phyloP scores from a whole-genome alignment of 2,888 invertebrate genomes.

The Caenorhabditis becei region DNA sequence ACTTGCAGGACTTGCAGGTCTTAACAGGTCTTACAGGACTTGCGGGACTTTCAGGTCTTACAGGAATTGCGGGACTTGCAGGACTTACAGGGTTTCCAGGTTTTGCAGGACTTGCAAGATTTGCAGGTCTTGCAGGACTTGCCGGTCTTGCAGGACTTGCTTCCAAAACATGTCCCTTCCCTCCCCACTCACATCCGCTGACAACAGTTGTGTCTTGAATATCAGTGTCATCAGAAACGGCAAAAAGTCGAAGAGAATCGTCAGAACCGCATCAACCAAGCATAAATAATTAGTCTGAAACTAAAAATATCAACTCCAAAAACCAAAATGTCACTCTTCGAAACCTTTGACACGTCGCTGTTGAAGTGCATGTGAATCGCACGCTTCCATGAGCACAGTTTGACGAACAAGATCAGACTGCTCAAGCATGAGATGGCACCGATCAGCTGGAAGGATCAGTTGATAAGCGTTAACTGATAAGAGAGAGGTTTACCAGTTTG shows the following conservation, averaged over 20 bases:
- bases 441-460: conserved; percentile 27
- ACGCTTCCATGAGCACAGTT: conserved; percentile 13
- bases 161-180: too few relatives aligned
- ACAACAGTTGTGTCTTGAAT: conserved; percentile 40
- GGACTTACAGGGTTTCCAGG: neutral
- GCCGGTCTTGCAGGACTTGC: too few relatives aligned
- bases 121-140: too few relatives aligned
- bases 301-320: neutral
- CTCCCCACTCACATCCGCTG: conserved; percentile 44
- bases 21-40: too few relatives aligned
- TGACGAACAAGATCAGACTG: conserved; percentile 30
- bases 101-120: neutral
- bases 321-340: too few relatives aligned
- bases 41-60: too few relatives aligned
- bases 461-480: neutral
- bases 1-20: too few relatives aligned
- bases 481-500: conserved; percentile 16
- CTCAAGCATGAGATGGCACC: conserved; percentile 38
- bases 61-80: too few relatives aligned
- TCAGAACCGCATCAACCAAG: conserved; percentile 47
- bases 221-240: conserved; percentile 39
- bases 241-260: conserved; percentile 38
- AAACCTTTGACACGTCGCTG: conserved; percentile 30
- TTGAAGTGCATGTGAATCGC: conserved; percentile 13
- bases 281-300: conserved; percentile 51